Conservation (phyloP, 2,113 vertebrate species). For the Carollia perspicillata region DNA sequence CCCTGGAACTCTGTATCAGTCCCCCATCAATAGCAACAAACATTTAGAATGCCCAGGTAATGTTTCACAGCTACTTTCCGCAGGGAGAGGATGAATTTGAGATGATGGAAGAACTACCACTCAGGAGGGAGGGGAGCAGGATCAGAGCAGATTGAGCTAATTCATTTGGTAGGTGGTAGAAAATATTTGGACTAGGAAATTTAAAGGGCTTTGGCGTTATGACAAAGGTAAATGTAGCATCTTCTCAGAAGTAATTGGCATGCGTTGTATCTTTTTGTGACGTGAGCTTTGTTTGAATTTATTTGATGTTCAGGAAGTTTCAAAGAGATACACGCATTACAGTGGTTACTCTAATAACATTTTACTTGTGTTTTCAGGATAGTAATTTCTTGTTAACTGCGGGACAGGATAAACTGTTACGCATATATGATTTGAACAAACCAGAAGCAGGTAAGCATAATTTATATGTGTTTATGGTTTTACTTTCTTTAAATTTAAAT, state of each 20-base stretch:
- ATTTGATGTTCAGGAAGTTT: slow-evolving; percentile 22
- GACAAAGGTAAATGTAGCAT: neutral
- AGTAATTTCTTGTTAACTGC: slow-evolving; percentile 94
- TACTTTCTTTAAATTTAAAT: slow-evolving; percentile 10
- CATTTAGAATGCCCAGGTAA: neutral
- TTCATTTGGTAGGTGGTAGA: neutral
- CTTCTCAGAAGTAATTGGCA: neutral
- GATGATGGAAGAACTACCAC: neutral
- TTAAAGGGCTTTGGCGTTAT: neutral
- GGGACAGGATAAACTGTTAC: slow-evolving; percentile 96
- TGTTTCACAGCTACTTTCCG: neutral
- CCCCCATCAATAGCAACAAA: neutral
- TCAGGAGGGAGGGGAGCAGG: neutral
- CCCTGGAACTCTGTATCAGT: neutral
- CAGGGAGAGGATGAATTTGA: neutral
- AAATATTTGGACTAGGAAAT: neutral
- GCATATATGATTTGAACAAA: slow-evolving; percentile 94
- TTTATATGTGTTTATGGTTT: neutral
- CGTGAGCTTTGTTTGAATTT: neutral
- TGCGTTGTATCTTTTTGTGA: neutral
- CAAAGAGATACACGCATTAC: neutral
- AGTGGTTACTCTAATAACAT: slow-evolving; percentile 1
- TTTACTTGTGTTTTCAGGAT: slow-evolving; percentile 84
- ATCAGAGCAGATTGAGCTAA: no score
- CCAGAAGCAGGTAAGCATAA: slow-evolving; percentile 91